Evolutionary conservation across 2,888 invertebrate species (phyloP).

Genomic region (Sympetrum striolatum): DNA sequence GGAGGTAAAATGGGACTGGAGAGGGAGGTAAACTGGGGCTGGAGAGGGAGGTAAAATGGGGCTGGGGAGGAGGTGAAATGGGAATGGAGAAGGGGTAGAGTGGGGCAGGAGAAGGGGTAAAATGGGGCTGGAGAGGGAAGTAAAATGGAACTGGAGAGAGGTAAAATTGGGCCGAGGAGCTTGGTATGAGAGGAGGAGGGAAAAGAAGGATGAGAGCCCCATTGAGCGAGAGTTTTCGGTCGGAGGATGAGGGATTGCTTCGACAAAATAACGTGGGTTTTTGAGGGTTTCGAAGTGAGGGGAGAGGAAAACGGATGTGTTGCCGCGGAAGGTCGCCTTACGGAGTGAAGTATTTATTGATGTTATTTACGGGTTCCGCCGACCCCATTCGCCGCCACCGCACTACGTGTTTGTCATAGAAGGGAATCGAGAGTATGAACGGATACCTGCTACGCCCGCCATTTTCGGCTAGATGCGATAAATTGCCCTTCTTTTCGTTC

Average conservation of each 20-base stretch:
- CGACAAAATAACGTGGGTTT: slow-evolving; percentile 34
- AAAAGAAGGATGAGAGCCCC: slow-evolving; percentile 13
- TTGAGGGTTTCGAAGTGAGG: neutral
- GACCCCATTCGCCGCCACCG: neutral
- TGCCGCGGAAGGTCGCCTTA: slow-evolving; percentile 9
- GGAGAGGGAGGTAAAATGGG: neutral
- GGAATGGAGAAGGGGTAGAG: neutral
- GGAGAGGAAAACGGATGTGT: slow-evolving; percentile 12
- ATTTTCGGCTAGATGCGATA: neutral
- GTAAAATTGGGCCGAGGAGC: neutral
- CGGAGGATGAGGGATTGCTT: slow-evolving; percentile 36
- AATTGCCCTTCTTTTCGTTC: no score
- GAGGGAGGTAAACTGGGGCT: neutral
- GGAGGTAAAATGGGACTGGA: neutral
- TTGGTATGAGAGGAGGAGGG: neutral
- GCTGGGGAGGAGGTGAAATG: no score
- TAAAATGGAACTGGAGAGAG: neutral
- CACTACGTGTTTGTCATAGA: neutral
- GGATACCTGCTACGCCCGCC: neutral
- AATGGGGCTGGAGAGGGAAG: neutral
- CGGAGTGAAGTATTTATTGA: slow-evolving; percentile 14
- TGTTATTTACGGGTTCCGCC: slow-evolving; percentile 9
- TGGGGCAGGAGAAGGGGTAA: neutral
- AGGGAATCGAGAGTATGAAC: neutral
- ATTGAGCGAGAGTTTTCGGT: slow-evolving; percentile 16